Evolutionary conservation across 2,113 vertebrate species (phyloP).

Genomic region (Alosa alosa): DNA sequence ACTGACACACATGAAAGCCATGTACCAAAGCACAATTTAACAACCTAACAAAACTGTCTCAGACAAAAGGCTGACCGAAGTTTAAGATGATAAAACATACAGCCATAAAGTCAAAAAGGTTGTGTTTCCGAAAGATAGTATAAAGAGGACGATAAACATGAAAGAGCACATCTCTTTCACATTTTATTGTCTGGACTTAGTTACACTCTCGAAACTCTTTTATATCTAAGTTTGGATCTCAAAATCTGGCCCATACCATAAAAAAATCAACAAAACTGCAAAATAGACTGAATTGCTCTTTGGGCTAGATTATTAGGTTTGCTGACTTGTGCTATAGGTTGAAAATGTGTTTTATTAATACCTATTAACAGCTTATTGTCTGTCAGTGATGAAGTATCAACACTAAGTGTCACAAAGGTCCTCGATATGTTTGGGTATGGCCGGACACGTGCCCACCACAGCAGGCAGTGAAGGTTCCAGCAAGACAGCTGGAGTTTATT

Average conservation of each 20-base stretch:
- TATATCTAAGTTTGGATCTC: too few species aligned
- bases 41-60: not conserved
- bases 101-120: not conserved
- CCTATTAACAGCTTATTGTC: not conserved
- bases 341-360: not conserved
- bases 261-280: too few species aligned
- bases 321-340: not conserved
- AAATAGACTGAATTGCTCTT: not conserved
- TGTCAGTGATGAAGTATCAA: not conserved
- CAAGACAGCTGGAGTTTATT: conserved; percentile 64
- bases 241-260: too few species aligned
- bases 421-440: not conserved
- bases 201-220: too few species aligned
- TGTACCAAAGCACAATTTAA: not conserved
- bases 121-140: not conserved
- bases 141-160: not conserved
- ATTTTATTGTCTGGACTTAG: too few species aligned
- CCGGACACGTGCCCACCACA: not conserved
- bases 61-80: not conserved
- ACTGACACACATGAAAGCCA: not conserved
- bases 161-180: not conserved
- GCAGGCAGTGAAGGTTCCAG: not conserved
- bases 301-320: not conserved
- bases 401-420: not conserved
- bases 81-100: not conserved